Conservation (phyloP, 2,888 invertebrate genomes). For the Boloria selene region DNA sequence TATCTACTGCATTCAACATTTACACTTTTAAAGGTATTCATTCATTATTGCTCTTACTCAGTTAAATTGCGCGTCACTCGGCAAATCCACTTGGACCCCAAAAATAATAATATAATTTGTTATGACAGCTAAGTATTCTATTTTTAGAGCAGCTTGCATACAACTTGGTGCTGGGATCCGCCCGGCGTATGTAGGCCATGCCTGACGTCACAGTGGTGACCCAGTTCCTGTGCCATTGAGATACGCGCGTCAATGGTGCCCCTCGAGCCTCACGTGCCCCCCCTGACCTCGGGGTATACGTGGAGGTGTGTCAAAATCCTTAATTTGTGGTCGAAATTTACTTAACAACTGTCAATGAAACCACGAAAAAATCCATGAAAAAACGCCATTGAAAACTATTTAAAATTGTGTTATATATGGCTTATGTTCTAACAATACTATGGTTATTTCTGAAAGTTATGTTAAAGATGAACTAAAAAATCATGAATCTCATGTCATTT, state of each 20-base stretch:
- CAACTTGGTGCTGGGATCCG: conserved; percentile 64
- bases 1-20: too few relatives aligned
- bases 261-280: conserved; percentile 44
- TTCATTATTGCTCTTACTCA: too few relatives aligned
- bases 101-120: conserved; percentile 31
- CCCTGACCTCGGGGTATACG: conserved; percentile 45
- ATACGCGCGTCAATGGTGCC: conserved; percentile 79
- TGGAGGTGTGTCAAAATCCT: conserved; percentile 43
- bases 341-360: neutral
- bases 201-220: conserved; percentile 77
- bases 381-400: neutral
- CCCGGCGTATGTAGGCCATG: conserved; percentile 76
- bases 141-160: conserved; percentile 67
- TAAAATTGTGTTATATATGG: too few relatives aligned
- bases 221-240: conserved; percentile 77
- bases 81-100: neutral
- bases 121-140: conserved; percentile 53
- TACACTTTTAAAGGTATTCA: too few relatives aligned
- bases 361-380: neutral
- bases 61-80: neutral
- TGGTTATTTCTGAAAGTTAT: too few relatives aligned
- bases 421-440: too few relatives aligned
- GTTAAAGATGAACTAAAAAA: too few relatives aligned
- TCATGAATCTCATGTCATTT: too few relatives aligned
- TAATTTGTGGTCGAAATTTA: neutral